Evolutionary conservation across 2,113 vertebrate species (phyloP), one percentile per base, ranked within the genome.

Genomic region (Camelus dromedarius): DNA sequence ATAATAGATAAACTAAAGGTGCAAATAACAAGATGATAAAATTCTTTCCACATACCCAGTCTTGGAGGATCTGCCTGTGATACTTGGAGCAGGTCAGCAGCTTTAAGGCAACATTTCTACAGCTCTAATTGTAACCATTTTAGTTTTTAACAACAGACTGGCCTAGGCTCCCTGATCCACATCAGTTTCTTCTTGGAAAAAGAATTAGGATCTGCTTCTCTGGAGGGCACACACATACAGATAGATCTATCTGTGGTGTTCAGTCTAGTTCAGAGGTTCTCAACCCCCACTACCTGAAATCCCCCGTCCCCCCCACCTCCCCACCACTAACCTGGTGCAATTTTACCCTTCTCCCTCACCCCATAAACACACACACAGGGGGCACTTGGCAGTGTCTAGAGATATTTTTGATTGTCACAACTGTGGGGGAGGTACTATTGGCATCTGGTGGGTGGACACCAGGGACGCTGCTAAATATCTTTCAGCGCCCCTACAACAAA

Each of bases 1-100:
- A 96, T 89, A 87, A 66, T 8, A 96, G 97, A 96, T 97, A 97
- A 93, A 93, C 82, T 46, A 76, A 96, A 95, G 96, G 91, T 88
- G 86, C 89, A 94, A 94, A 93, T 93, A 84, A 92, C 67, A 86
- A 95, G 76, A 77, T 92, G 93, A 95, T 93, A 91, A 96, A 94
- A 91, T 76, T 97, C 92, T 93, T 83, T 93, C 62, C 95, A 80
- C 88, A 97, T 93, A 38, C 22, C 62, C 26, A 81, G 85, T 93
- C 89, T 96, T 70, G 62, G 77, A 94, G 89, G 64, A 75, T 85
- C 30, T 94, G 91, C 82, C 50, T 91, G 84, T 67, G 89, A 91
- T 91, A 91, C 72, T 94, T 92, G 94, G 48, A 95, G 76, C 67
- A 91, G 84, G 62, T 82, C 77, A 60, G 82, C 50, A 93, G 67